Evolutionary conservation across 2,797 vertebrate genomes (phyloP).

Genomic region (Macropodus opercularis): DNA sequence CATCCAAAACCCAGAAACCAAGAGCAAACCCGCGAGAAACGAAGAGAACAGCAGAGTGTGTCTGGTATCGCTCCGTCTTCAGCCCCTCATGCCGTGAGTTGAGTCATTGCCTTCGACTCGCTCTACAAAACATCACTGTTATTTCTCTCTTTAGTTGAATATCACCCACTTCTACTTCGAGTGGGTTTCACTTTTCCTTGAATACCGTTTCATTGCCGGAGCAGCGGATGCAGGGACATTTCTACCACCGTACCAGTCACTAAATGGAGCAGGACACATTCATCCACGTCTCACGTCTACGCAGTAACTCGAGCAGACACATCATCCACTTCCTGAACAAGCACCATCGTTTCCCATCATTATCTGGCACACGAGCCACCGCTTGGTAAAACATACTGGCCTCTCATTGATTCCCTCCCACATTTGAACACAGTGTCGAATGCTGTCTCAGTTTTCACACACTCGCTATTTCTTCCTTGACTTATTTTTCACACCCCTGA

Average conservation of each 20-base stretch:
- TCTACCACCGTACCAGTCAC: background rate
- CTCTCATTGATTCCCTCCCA: slow-evolving; percentile 8
- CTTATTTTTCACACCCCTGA: slow-evolving; percentile 13
- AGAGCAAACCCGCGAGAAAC: background rate
- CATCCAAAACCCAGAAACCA: background rate
- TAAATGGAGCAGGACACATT: background rate
- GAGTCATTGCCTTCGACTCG: no score
- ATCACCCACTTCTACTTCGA: background rate
- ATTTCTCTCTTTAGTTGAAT: background rate
- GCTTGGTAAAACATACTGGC: slow-evolving; percentile 25
- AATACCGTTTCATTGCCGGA: background rate
- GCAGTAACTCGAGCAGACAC: slow-evolving; percentile 19
- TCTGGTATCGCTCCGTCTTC: no score
- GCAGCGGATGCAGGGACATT: background rate
- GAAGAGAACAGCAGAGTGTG: no score
- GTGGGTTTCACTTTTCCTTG: background rate
- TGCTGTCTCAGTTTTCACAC: slow-evolving; percentile 16
- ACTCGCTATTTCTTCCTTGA: slow-evolving; percentile 15
- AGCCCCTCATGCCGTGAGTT: no score
- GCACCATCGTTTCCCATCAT: slow-evolving; percentile 39
- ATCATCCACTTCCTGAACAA: slow-evolving; percentile 21
- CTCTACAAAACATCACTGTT: no score
- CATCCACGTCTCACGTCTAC: slow-evolving; percentile 8
- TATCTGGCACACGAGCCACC: slow-evolving; percentile 23
- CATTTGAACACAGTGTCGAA: background rate